phyloP scores from a whole-genome alignment of 2,797 vertebrate genomes.

The Artibeus lituratus region DNA sequence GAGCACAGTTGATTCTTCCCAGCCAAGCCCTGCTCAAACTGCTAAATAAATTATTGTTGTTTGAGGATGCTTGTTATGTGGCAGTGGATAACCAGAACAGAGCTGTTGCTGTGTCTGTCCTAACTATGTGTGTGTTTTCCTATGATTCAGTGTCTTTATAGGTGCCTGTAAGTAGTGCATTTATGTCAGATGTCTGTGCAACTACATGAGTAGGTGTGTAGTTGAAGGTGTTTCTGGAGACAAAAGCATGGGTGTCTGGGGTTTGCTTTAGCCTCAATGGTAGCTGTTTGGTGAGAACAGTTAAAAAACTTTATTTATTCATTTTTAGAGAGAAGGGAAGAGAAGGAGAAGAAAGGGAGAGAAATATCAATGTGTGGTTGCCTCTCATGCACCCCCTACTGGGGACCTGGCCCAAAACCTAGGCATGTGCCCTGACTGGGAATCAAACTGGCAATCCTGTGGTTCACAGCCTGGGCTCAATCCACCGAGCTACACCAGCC shows the following conservation, averaged over 20 bases:
- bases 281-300: constrained; percentile 46
- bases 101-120: background rate
- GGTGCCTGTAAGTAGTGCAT: background rate
- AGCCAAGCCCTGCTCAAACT: background rate
- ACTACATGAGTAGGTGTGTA: constrained; percentile 14
- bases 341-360: too few species aligned
- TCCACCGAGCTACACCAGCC: too few species aligned
- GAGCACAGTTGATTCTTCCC: background rate
- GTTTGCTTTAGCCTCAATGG: constrained; percentile 34
- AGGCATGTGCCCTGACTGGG: too few species aligned
- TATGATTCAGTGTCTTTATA: background rate
- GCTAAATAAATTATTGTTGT: constrained; percentile 24
- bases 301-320: too few species aligned
- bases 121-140: background rate
- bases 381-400: too few species aligned
- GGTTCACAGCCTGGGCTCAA: too few species aligned
- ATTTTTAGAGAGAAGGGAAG: too few species aligned
- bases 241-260: constrained; percentile 1
- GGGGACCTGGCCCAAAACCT: too few species aligned
- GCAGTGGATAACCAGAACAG: background rate
- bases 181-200: constrained; percentile 38
- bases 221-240: constrained; percentile 17
- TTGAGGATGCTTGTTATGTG: background rate
- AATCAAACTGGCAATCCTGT: too few species aligned
- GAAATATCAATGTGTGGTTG: too few species aligned